Percentiles rank a stretch among this genome's conserved stretches.
These are phyloP conservation scores for Mus spretus DNA, from an alignment of 2,797 vertebrate species.

Conservation along the genomic window DNA sequence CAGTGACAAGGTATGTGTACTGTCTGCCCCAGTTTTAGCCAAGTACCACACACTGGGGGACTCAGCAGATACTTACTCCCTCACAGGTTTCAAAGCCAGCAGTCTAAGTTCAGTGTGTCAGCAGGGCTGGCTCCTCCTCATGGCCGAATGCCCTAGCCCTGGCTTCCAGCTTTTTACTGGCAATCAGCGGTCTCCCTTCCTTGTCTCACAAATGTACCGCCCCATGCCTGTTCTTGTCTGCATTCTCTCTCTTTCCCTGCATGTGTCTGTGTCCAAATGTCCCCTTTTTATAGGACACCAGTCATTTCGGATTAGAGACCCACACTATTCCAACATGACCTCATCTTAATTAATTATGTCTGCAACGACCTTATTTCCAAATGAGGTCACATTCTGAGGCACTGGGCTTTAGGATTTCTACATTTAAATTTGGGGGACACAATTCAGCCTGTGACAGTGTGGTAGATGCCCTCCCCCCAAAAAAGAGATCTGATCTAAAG, in stretches of 20 bases:
- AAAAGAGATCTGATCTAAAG: too few species aligned
- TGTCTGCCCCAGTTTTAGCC: rapidly evolving
- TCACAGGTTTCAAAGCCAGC: neutral
- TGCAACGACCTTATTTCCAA: neutral
- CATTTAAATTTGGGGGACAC: neutral
- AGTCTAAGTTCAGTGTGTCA: rapidly evolving
- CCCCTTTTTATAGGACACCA: neutral
- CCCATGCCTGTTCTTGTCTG: neutral
- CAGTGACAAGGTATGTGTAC: too few species aligned
- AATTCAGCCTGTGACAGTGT: neutral
- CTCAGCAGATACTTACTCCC: rapidly evolving
- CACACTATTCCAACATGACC: neutral
- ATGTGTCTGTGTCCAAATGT: neutral
- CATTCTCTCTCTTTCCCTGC: too few species aligned
- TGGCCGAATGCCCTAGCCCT: too few species aligned
- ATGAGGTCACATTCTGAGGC: neutral
- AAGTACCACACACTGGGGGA: neutral
- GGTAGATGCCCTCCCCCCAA: too few species aligned
- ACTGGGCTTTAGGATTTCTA: neutral
- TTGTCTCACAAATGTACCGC: rapidly evolving
- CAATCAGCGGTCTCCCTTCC: rapidly evolving
- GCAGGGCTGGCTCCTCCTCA: too few species aligned
- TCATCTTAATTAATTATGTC: neutral
- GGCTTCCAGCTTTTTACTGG: neutral
- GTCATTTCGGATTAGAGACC: neutral